Evolutionary conservation across 2,113 vertebrate species (phyloP).

Genomic region (Pampusana beccarii): DNA sequence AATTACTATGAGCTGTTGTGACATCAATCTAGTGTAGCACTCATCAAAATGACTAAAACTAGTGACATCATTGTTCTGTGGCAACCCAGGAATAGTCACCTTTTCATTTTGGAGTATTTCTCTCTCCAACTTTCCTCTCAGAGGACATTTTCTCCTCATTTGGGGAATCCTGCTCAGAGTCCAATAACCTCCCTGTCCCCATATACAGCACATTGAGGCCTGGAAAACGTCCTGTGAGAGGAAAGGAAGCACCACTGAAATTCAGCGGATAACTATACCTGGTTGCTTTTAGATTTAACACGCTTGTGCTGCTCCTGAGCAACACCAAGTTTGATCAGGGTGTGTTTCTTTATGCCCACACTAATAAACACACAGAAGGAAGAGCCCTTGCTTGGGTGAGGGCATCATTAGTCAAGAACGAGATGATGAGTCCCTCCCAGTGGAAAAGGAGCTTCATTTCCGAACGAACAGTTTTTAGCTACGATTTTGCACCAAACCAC

Average conservation of each 20-base stretch:
- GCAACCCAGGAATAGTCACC: not conserved
- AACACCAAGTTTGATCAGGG: not conserved
- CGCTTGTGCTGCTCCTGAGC: not conserved
- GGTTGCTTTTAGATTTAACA: not conserved
- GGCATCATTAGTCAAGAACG: conserved; percentile 12
- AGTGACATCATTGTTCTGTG: not conserved
- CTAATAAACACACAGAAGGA: not conserved
- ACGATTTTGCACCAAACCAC: not conserved
- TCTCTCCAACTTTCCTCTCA: not conserved
- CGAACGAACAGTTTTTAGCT: not conserved
- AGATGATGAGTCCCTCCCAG: conserved; percentile 29
- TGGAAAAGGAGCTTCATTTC: conserved; percentile 41
- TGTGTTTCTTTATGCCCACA: not conserved
- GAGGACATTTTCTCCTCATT: not conserved
- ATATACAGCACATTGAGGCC: too few species aligned
- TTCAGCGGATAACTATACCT: not conserved
- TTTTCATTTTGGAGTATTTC: not conserved
- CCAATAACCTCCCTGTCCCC: too few species aligned
- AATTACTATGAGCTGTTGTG: not conserved
- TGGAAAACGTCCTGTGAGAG: not conserved
- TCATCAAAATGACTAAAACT: not conserved
- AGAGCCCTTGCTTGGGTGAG: not conserved
- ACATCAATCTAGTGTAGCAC: not conserved
- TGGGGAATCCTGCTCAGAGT: too few species aligned
- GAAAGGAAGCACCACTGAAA: not conserved